Percentiles rank a stretch among this genome's conserved stretches.
Evolutionary conservation across 64 coral and sea anemone genomes (phyloP).

Genomic region (Montipora foliosa): DNA sequence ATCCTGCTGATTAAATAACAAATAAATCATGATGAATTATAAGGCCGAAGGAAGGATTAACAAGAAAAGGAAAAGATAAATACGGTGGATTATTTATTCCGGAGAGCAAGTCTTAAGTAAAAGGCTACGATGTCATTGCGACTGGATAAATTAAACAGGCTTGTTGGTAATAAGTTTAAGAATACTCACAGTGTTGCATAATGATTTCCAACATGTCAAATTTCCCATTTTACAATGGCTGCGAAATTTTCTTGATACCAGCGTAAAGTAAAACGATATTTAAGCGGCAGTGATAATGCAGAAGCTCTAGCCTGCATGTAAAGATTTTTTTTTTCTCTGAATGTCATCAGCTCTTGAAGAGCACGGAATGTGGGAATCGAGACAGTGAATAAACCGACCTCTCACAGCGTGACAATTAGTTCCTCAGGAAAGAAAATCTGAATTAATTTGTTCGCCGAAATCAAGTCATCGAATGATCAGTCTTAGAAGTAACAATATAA

Average conservation of each 20-base stretch:
- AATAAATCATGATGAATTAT: not conserved
- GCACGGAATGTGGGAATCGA: not conserved
- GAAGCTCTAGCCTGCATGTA: not conserved
- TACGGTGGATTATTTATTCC: not conserved
- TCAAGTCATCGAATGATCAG: not conserved
- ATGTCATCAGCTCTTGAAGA: not conserved
- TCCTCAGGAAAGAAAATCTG: not conserved
- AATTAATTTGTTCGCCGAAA: not conserved
- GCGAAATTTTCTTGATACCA: not conserved
- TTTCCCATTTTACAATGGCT: not conserved
- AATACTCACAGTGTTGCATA: not conserved
- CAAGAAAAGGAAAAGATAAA: not conserved
- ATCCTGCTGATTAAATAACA: no score
- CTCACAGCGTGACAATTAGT: not conserved
- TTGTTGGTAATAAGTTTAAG: not conserved
- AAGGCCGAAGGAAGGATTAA: not conserved
- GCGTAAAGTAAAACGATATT: not conserved
- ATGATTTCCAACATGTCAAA: not conserved
- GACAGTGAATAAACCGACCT: not conserved
- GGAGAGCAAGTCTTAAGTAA: not conserved
- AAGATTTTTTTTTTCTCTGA: not conserved
- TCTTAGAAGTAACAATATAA: not conserved
- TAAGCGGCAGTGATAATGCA: not conserved
- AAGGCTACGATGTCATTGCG: not conserved
- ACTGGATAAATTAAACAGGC: constrained; percentile 2